phyloP scores from a whole-genome alignment of 1,140 invertebrate species.

The Dreissena rostriformis region DNA sequence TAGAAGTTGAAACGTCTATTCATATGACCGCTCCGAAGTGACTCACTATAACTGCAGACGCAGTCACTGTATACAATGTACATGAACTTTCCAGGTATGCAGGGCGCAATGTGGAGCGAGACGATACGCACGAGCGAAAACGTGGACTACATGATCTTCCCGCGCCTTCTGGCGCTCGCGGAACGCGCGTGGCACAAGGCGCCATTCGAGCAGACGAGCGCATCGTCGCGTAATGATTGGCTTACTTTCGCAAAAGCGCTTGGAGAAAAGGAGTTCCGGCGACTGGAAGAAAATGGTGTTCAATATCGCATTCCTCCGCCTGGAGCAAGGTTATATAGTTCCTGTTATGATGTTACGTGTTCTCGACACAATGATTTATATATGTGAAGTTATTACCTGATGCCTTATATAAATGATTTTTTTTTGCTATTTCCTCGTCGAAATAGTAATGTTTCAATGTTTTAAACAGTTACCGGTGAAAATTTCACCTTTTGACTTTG shows the following conservation, averaged over 20 bases:
- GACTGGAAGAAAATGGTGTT: slow-evolving; percentile 62
- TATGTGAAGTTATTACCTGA: too few relatives aligned
- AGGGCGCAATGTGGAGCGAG: slow-evolving; percentile 65
- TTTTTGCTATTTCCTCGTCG: too few relatives aligned
- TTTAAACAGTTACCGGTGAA: too few relatives aligned
- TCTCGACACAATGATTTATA: too few relatives aligned
- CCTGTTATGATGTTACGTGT: too few relatives aligned
- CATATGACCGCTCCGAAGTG: neutral
- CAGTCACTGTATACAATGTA: too few relatives aligned
- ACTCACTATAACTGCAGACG: neutral
- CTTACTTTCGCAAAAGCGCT: slow-evolving; percentile 55
- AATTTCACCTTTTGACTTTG: too few relatives aligned
- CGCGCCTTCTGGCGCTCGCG: slow-evolving; percentile 65
- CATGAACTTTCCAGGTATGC: slow-evolving; percentile 52
- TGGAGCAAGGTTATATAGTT: slow-evolving; percentile 53
- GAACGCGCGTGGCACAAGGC: slow-evolving; percentile 70
- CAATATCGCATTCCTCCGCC: slow-evolving; percentile 63
- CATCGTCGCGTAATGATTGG: slow-evolving; percentile 8
- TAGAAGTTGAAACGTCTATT: neutral
- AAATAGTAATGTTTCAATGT: too few relatives aligned
- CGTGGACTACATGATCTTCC: slow-evolving; percentile 64
- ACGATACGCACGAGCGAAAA: slow-evolving; percentile 58
- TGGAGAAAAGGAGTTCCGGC: slow-evolving; percentile 61
- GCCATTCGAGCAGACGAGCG: slow-evolving; percentile 52
- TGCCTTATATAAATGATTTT: too few relatives aligned